Evolutionary conservation across 2,113 vertebrate genomes (phyloP), one percentile per base, ranked within the genome.

Genomic region (Dendropsophus ebraccatus): DNA sequence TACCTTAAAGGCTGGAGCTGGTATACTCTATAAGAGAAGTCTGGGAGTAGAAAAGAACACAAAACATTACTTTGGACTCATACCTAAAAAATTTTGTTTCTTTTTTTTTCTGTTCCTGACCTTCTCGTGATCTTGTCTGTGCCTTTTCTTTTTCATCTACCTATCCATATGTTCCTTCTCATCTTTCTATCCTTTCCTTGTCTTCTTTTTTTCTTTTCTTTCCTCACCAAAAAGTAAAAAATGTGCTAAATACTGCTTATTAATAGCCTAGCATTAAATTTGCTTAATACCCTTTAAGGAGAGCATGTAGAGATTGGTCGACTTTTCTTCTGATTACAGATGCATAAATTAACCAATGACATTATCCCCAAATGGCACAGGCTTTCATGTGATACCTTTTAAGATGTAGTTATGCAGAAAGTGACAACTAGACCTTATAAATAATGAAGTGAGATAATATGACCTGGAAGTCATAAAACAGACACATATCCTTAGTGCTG

Each of bases 321-420:
- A 70, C 54, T 58, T 41, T 45, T 60, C 41, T 67, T 35, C 32
- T 35, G 47, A 79, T 85, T 79, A 79, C 83, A 67, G 60, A 70
- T 80, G 84, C 84, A 86, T 80, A 86, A 86, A 86, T 86, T 86
- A 86, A 56, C 76, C 65, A 58, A 45, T 86, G 84, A 86, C 65
- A 86, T 86, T 86, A 86, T 72, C 76, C 12, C 65, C 62, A 86
- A 86, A 86, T 86, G 83, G 83, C 72, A 76, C 72, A 50, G 72
- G 17, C 72, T 76, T 84, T 84, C 83, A 75, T 84, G 76, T 47
- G 62, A 81, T 86, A 81, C 65, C 62, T 81, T 86, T 80, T 80
- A 86, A 80, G 84, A 80, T 86, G 76, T 86, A 86, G 84, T 72
- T 86, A 86, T 72, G 78, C 84, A 86, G 49, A 86, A 86, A 86